Evolutionary conservation across 1,140 invertebrate species (phyloP), one percentile per base, ranked within the genome.

Genomic region (Pectinophora gossypiella): DNA sequence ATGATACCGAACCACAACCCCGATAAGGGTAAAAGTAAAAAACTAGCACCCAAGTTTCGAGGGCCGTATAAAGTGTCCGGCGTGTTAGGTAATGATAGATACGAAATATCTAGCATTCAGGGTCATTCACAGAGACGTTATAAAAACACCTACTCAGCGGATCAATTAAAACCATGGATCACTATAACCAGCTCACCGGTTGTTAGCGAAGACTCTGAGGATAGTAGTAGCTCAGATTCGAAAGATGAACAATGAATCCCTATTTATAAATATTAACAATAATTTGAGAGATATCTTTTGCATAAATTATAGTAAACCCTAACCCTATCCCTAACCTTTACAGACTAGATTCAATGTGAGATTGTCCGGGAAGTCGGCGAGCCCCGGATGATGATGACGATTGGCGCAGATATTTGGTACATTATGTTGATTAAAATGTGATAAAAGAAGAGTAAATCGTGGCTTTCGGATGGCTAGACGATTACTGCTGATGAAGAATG

Each of bases 1-100:
- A 51, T 51, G 49, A 51, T 51, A 7, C 49, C 49, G n/a, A 42
- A 51, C 19, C 36, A 51, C n/a, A 32, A 51, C 22, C 36, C 49
- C 1, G 49, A 15, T 13, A 51, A 5, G 3, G 51, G 51, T 1
- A 47, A n/a, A 53, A 53, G 43, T n/a, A 45, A 53, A 36, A 53
- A 53, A n/a, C n/a, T n/a, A n/a, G n/a, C n/a, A n/a, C n/a, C n/a
- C n/a, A 53, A 20, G 23, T 53, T 46, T 23, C 18, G 23, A 6
- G 51, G 51, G 1, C 51, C 44, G 10, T 35, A 45, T 36, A 44
- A 50, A 22, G 23, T 56, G 9, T 35, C 21, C 15, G 22, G 40
- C 15, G 43, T 48, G 2, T n/a, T 44, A n/a, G 35, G 20, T 18
- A 56, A 49, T 7, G 48, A 51, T 42, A 20, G 35, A 13, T 51